phyloP scores from a whole-genome alignment of 2,113 vertebrate genomes.

The Damaliscus lunatus region DNA sequence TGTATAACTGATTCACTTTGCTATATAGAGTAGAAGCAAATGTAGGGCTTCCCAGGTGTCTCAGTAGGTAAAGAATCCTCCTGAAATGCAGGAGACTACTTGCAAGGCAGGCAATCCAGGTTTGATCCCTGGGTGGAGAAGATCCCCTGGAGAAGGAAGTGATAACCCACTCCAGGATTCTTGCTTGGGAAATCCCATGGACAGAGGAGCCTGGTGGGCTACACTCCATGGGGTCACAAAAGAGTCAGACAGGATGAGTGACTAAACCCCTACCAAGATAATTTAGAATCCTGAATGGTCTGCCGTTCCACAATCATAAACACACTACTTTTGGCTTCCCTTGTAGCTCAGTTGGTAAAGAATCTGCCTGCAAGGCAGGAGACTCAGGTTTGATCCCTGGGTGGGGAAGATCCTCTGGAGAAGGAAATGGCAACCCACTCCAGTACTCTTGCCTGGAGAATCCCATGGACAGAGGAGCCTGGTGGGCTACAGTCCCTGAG shows the following conservation, averaged over 20 bases:
- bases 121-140: neutral
- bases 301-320: neutral
- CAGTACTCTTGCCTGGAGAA: neutral
- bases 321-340: neutral
- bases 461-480: neutral
- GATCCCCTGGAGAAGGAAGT: neutral
- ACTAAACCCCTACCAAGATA: neutral
- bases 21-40: neutral
- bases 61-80: neutral
- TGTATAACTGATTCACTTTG: neutral
- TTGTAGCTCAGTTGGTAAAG: neutral
- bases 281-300: neutral
- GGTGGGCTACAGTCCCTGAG: neutral
- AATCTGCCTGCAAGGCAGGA: neutral
- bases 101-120: neutral
- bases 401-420: neutral
- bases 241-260: neutral
- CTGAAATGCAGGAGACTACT: neutral
- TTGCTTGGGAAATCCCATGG: neutral
- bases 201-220: neutral
- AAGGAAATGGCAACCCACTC: neutral
- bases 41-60: neutral
- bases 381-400: neutral
- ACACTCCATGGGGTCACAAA: neutral
- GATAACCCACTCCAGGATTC: neutral